Base-by-base conservation (phyloP, 2,888 invertebrate species). In the Sacculina carcini region DNA sequence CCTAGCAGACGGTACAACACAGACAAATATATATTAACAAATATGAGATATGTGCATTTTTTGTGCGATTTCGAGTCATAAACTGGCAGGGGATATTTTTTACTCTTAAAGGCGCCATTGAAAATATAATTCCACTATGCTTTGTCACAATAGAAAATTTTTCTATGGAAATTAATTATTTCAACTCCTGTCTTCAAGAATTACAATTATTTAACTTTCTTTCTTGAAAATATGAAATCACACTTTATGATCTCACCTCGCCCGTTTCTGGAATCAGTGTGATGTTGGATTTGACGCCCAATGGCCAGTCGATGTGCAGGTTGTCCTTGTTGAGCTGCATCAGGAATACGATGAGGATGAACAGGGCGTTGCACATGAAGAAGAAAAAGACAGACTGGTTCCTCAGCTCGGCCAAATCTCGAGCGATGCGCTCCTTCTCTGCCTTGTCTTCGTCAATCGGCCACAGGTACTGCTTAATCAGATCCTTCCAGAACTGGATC, bases 401-500 rank as follows among this genome's bases (percentile, higher is more conserved):
- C 40, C 70, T 58, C 40, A 71, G 59, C 36, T 67, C 67, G 34
- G 62, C 60, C 46, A 71, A 60, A 9, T 62, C 64, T 7, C 39
- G 47, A 36, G 57, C 58, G 38, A 60, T 55, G 58, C 58, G 56
- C 54, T 54, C 86, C 83, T 86, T 78, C 65, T 87, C 84, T 51
- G 80, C 77, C 62, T 85, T 82, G 66, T 94, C 83, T 60, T 85
- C 82, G 62, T 86, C 84, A 60, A 94, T 81, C 3, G 96, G 96
- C 63, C 78, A 82, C 51, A 96, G 72, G 70, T 98, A 92, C 69
- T 89, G 86, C 54, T 82, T 84, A 57, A 98, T 77, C 51, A 98
- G 69, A 60, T 92, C 90, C 63, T 78, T 81, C 94, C 94, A 98
- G 68, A 98, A 98, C 51, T 71, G 70, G 53, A 79, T 71, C 69